Evolutionary conservation across 2,888 invertebrate genomes (phyloP), one percentile per base, ranked within the genome.

Genomic region (Epinotia nisella): DNA sequence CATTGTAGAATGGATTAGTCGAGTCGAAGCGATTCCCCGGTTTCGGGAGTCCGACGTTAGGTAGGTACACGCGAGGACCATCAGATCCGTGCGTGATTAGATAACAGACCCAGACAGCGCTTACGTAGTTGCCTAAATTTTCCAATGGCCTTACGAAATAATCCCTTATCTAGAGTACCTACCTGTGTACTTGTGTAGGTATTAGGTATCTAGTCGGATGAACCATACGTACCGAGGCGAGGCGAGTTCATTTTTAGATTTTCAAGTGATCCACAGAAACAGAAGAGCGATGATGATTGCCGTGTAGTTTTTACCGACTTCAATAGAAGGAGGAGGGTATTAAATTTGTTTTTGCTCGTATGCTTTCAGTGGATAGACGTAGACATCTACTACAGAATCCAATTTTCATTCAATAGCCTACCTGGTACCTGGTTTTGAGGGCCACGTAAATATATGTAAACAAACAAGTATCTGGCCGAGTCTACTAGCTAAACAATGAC

Each of bases 81-180:
- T n/a, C 58, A 64, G 70, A 71, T 71, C 58, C 39, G 64, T 24
- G 39, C 56, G 70, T 71, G 71, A 71, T 71, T 65, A 71, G 71
- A 71, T 71, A 71, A 71, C 65, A 17, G 51, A 9, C 51, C 65
- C 59, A 65, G 65, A 71, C 65, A 53, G 59, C 21, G 51, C 64
- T 65, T 64, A 65, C 71, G 59, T 59, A 21, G 51, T 24, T 39
- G 51, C 35, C 69, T 9, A 69, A 69, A 73, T 69, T 73, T 73
- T 73, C 69, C 73, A 53, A 64, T 56, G 62, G 39, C 68, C 69
- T 73, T 62, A 21, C 51, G 64, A 71, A 58, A 65, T 71, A 71
- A 70, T 65, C 70, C 58, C 51, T 58, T 71, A 71, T 58, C 58
- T 56, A 21, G 24, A 70, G 58, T 56, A 64, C 64, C 45, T 35